Percentiles rank a stretch among this genome's conserved stretches.
These are phyloP conservation scores for Thryonomys swinderianus DNA, from an alignment of 2,113 vertebrate genomes.

Conservation along the genomic window DNA sequence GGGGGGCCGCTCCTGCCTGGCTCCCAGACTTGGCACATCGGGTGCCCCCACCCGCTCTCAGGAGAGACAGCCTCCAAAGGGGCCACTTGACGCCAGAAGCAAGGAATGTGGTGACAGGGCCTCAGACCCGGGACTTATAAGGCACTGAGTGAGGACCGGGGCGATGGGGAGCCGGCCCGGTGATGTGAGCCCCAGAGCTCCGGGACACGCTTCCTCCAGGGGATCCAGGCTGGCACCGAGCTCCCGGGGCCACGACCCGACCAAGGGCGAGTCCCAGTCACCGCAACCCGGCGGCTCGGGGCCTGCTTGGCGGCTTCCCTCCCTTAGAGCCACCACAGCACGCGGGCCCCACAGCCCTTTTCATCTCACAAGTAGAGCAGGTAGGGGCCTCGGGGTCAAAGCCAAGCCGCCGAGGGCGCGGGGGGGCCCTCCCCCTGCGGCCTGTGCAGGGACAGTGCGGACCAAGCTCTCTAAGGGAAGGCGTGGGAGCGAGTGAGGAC, in stretches of 20 bases:
- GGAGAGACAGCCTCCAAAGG: constrained; percentile 49
- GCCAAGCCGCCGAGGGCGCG: neutral
- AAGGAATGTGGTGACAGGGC: constrained; percentile 84
- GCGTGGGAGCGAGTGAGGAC: neutral
- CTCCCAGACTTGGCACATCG: constrained; percentile 47
- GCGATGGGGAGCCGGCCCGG: neutral
- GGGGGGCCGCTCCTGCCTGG: neutral
- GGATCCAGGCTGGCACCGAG: neutral
- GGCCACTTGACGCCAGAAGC: constrained; percentile 79
- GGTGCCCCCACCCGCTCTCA: constrained; percentile 43
- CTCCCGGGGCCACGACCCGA: neutral
- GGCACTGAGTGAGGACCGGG: constrained; percentile 68
- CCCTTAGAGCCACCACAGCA: neutral
- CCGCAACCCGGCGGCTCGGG: neutral
- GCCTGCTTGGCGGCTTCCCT: neutral
- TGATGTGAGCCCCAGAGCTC: neutral
- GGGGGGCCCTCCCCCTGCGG: neutral
- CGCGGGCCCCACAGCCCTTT: neutral
- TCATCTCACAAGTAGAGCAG: neutral
- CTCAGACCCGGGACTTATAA: constrained; percentile 86
- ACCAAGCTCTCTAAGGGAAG: neutral
- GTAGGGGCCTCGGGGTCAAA: neutral
- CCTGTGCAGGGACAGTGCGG: neutral
- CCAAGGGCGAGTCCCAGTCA: neutral
- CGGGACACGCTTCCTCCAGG: neutral